These are phyloP conservation scores for Ypsolopha scabrella DNA, from an alignment of 2,888 invertebrate species.

Conservation along the genomic window DNA sequence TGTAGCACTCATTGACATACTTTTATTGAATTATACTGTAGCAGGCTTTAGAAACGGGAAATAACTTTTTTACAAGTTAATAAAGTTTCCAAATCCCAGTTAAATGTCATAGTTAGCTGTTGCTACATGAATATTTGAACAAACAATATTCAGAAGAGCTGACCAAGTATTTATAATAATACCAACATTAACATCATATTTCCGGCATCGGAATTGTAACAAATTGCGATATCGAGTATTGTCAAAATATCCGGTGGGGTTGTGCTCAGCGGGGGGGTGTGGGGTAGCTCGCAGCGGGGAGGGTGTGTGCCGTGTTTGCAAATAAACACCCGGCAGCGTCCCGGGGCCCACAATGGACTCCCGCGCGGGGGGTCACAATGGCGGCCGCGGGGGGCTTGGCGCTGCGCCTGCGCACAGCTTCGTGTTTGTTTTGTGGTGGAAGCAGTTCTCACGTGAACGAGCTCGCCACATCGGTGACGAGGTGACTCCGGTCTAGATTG, in stretches of 20 bases:
- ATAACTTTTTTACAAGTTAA: too few species aligned
- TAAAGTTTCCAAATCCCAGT: too few species aligned
- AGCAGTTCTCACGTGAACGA: conserved; percentile 4
- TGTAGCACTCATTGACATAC: too few species aligned
- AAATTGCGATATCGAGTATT: conserved; percentile 37
- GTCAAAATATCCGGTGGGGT: not conserved
- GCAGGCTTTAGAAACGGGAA: too few species aligned
- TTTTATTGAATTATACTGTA: too few species aligned
- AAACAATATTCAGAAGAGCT: too few species aligned
- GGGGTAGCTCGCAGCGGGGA: conserved; percentile 19
- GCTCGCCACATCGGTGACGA: not conserved
- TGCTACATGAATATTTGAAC: too few species aligned
- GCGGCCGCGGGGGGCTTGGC: conserved; percentile 23
- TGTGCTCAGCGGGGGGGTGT: not conserved
- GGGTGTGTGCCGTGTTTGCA: conserved; percentile 56
- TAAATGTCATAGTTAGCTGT: too few species aligned
- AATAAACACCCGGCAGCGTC: conserved; percentile 61
- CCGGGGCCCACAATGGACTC: conserved; percentile 23
- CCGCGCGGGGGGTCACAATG: conserved; percentile 36
- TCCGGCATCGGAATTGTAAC: conserved; percentile 34
- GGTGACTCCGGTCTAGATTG: not conserved
- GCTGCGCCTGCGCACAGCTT: conserved; percentile 8
- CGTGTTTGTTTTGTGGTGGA: conserved; percentile 2
- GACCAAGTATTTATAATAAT: too few species aligned
- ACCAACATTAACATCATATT: too few species aligned